These are phyloP conservation scores for Lypha dubia DNA, from an alignment of 2,888 invertebrate genomes.

Conservation along the genomic window DNA sequence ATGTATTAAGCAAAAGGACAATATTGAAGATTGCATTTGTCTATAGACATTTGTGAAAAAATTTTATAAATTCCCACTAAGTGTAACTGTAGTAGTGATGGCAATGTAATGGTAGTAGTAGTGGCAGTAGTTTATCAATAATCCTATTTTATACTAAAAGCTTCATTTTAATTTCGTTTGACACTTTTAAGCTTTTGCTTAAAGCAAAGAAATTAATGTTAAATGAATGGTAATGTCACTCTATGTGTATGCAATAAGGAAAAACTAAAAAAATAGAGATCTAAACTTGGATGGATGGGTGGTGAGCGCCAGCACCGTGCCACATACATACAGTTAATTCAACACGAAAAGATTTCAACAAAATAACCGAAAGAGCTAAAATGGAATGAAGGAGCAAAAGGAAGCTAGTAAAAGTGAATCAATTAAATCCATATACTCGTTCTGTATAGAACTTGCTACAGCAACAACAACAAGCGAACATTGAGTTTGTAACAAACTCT, in stretches of 20 bases:
- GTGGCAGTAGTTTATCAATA: conserved; percentile 65
- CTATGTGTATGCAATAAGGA: background rate
- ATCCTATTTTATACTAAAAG: conserved; percentile 68
- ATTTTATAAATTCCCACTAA: conserved; percentile 8
- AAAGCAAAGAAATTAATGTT: conserved; percentile 73
- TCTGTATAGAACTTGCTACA: conserved; percentile 21
- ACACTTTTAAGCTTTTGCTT: conserved; percentile 70
- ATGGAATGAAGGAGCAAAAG: conserved; percentile 17
- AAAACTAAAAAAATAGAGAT: background rate
- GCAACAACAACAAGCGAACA: conserved; percentile 7
- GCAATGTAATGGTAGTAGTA: background rate
- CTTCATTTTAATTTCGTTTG: conserved; percentile 68
- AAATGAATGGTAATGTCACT: conserved; percentile 72
- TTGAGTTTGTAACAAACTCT: conserved; percentile 18
- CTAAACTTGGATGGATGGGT: background rate
- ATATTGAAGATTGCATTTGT: conserved; percentile 37
- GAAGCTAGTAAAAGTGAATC: conserved; percentile 54
- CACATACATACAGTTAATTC: conserved; percentile 12
- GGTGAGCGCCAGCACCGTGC: too few species aligned
- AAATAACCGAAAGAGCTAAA: background rate
- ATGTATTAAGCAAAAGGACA: conserved; percentile 19
- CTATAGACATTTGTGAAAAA: conserved; percentile 1
- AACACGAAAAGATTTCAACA: background rate
- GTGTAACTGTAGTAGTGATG: background rate
- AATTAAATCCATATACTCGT: conserved; percentile 51